Evolutionary conservation across 2,113 vertebrate species (phyloP), one percentile per base, ranked within the genome.

Genomic region (Malurus melanocephalus): DNA sequence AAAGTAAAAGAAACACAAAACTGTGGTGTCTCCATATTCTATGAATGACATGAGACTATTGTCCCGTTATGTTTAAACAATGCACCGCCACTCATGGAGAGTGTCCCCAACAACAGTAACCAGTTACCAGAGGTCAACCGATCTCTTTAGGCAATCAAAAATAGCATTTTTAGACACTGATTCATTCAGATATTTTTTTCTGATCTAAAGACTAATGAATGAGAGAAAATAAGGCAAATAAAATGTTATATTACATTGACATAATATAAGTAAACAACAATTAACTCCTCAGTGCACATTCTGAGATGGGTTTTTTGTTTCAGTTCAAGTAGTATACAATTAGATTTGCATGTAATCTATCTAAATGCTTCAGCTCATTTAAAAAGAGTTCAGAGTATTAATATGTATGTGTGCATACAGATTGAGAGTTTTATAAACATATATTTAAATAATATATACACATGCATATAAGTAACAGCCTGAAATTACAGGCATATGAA

Each of bases 1-100:
- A 97, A 94, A 97, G 95, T 95, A 97, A 96, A 97, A 96, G 92
- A 89, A 94, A 91, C 85, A 90, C n/a, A 95, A 85, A 96, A 94
- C 89, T 73, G 74, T 76, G 65, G 81, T 94, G 92, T 92, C 82
- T 84, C 85, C 80, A 88, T 87, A 92, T 91, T 80, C 88, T 90
- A 94, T 88, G 95, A 95, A 97, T 92, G 94, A 94, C 95, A 90
- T 93, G 94, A 90, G 92, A 95, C 96, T 92, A 46, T 92, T 80
- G 91, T 93, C 74, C 89, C 5, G 6, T 92, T 96, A 84, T 88
- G 76, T 86, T 93, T 90, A 95, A 96, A 97, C 95, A 94, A 97
- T 92, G 80, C 11, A 21, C 17, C 71, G 77, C 56, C 13, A 35
- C 81, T 92, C 87, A 76, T 78, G 86, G 83, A 85, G 59, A 92